Base-by-base conservation (phyloP, 2,888 invertebrate species). In the Drosophila recens region DNA sequence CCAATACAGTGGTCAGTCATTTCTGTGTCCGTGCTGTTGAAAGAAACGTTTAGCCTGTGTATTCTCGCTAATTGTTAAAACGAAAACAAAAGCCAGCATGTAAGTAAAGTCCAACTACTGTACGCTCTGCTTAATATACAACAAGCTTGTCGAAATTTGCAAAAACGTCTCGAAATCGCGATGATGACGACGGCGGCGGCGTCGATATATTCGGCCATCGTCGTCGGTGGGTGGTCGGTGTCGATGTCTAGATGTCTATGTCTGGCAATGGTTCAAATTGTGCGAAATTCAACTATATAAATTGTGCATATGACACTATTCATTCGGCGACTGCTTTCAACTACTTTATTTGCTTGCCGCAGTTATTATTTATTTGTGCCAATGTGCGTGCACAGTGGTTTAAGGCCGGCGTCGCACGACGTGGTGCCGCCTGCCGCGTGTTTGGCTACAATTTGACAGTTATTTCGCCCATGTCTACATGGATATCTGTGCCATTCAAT, bases 1-100 rank as follows among this genome's bases (percentile, higher is more conserved):
- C 36, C 36, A 33, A 38, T 76, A 62, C 34, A 9, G 43, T 64
- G 20, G 33, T 63, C n/a, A n/a, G n/a, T n/a, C 78, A 72, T 78
- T 75, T 74, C 40, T 77, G 78, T 78, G 63, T 52, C 54, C 57
- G 79, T 68, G 74, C 57, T 78, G 63, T 78, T 52, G 53, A 67
- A 63, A 45, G 74, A 67, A 62, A 62, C 75, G 53, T 53, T 52
- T 40, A 27, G 36, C 36, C 54, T 10, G 57, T 59, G 58, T 59
- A 52, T 49, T 36, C 42, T 58, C 46, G 66, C 56, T 33, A 45
- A 33, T 67, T 73, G 45, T 53, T 49, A 3, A 27, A 72, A 46
- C 34, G 53, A 27, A 59, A 57, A 45, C 17, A 68, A 56, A 54
- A 59, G 36, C 42, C 42, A 61, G n/a, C 57, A 76, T 57, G 66